Evolutionary conservation across 2,888 invertebrate species (phyloP).

Genomic region (Drosophila merina): DNA sequence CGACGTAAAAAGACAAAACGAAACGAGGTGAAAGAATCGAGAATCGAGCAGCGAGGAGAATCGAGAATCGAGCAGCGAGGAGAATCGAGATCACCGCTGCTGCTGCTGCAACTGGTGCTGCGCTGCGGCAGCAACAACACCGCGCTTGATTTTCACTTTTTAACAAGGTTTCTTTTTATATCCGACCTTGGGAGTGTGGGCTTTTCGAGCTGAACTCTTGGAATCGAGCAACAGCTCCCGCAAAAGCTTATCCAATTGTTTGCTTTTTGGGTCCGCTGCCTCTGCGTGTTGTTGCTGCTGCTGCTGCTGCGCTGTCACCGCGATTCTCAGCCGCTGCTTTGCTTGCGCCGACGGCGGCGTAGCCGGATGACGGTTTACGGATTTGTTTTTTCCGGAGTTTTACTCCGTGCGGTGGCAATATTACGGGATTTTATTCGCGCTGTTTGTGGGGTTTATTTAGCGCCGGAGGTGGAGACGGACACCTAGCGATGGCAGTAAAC

Average conservation of each 20-base stretch:
- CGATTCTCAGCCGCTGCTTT: slow-evolving; percentile 1
- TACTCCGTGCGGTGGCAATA: slow-evolving; percentile 8
- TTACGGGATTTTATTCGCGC: slow-evolving; percentile 3
- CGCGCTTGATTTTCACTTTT: slow-evolving; percentile 3
- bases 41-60: slow-evolving; percentile 11
- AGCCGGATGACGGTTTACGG: not conserved
- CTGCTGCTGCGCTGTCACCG: not conserved
- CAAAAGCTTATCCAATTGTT: slow-evolving; percentile 67
- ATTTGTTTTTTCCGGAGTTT: not conserved
- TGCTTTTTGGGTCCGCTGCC: slow-evolving; percentile 60
- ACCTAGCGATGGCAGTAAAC: not conserved
- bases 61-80: slow-evolving; percentile 14
- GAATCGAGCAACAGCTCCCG: slow-evolving; percentile 7
- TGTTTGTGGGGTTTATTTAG: slow-evolving; percentile 1
- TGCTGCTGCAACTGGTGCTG: slow-evolving; percentile 12
- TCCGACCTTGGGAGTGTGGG: slow-evolving; percentile 30
- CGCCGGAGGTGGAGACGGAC: slow-evolving; percentile 5
- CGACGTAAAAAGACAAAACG: slow-evolving; percentile 20
- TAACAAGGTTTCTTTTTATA: slow-evolving; percentile 15
- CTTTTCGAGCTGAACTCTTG: slow-evolving; percentile 22
- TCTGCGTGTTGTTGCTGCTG: slow-evolving; percentile 40
- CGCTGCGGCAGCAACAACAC: slow-evolving; percentile 9
- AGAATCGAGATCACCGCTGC: slow-evolving; percentile 42
- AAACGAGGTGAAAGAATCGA: slow-evolving; percentile 21
- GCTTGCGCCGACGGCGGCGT: slow-evolving; percentile 13